These are phyloP conservation scores for Carposina sasakii DNA, from an alignment of 1,140 invertebrate genomes.

Conservation along the genomic window DNA sequence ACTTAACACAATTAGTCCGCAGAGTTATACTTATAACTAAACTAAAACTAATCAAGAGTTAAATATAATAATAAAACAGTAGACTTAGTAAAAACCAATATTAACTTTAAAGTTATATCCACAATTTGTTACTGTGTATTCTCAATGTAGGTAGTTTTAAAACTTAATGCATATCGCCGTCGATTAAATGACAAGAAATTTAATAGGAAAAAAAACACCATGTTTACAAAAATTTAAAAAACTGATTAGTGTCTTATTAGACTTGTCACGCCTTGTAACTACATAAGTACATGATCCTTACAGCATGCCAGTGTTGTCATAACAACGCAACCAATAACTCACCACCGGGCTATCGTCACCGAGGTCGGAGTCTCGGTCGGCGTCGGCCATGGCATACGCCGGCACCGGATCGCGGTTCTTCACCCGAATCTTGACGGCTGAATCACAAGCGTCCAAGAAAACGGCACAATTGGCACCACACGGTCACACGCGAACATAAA, in stretches of 20 bases:
- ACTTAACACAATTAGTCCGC: too few species aligned
- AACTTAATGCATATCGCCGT: too few species aligned
- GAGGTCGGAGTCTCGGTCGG: slow-evolving; percentile 84
- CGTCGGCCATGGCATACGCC: slow-evolving; percentile 88
- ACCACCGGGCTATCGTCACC: slow-evolving; percentile 76
- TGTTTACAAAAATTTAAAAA: not conserved
- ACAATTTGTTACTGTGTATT: too few species aligned
- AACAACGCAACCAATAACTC: slow-evolving; percentile 34
- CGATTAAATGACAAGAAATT: too few species aligned
- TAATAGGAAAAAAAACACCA: not conserved
- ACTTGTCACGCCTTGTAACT: not conserved
- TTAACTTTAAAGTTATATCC: slow-evolving; percentile 3
- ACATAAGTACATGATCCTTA: not conserved
- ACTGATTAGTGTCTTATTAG: not conserved
- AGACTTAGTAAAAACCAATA: not conserved
- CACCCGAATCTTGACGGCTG: slow-evolving; percentile 89
- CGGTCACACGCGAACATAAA: slow-evolving; percentile 44
- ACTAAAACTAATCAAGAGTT: too few species aligned
- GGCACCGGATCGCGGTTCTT: slow-evolving; percentile 91
- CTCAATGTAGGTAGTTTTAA: too few species aligned
- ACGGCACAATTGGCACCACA: slow-evolving; percentile 39
- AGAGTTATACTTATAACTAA: too few species aligned
- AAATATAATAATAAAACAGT: too few species aligned
- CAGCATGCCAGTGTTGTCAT: too few species aligned
- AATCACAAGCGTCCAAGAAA: slow-evolving; percentile 32